Conservation (phyloP, 2,113 vertebrate genomes). For the Mustela nigripes region DNA sequence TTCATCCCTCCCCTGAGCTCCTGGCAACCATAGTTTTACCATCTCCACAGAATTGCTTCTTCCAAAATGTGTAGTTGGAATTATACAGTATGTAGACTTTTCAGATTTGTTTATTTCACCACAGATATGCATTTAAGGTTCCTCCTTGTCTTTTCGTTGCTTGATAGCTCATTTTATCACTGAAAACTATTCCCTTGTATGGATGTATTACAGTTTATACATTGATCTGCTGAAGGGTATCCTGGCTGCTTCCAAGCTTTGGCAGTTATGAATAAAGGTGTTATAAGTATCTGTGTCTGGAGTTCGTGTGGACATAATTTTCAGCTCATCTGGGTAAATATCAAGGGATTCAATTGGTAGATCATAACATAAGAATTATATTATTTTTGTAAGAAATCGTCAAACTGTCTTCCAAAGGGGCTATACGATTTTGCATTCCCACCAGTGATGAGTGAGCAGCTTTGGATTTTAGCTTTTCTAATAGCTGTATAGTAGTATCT, state of each 20-base stretch:
- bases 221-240: not conserved
- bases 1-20: not conserved
- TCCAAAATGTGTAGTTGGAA: not conserved
- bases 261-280: not conserved
- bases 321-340: not conserved
- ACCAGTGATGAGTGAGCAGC: not conserved
- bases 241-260: not conserved
- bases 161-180: not conserved
- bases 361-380: not conserved
- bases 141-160: not conserved
- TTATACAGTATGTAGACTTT: not conserved
- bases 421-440: not conserved
- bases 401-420: not conserved
- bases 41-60: not conserved
- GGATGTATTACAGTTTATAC: not conserved
- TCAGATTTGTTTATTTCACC: not conserved
- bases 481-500: not conserved
- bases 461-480: not conserved
- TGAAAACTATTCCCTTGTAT: not conserved
- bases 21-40: not conserved
- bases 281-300: not conserved
- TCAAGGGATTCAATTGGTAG: not conserved
- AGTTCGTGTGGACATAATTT: not conserved
- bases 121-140: not conserved
- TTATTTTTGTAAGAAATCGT: not conserved